Conservation (phyloP, 2,113 vertebrate genomes). For the Tupaia tana region DNA sequence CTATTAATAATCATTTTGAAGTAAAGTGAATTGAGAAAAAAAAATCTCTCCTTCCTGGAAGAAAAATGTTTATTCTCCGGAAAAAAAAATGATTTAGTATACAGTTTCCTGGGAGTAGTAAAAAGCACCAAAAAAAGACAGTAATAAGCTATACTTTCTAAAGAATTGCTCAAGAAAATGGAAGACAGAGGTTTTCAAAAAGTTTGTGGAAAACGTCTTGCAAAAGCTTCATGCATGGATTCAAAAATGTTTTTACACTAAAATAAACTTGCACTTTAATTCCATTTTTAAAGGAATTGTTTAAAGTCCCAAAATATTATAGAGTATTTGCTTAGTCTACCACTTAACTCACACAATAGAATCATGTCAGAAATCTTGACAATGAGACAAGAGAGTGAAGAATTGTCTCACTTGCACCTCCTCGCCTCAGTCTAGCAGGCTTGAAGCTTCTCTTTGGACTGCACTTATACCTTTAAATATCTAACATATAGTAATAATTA, state of each 20-base stretch:
- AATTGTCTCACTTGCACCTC: neutral
- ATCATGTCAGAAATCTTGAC: neutral
- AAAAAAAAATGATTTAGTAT: slow-evolving; percentile 37
- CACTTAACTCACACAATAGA: neutral
- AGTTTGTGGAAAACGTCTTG: too few relatives aligned
- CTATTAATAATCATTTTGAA: slow-evolving; percentile 4
- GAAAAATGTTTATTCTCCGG: slow-evolving; percentile 25
- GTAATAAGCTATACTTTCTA: slow-evolving; percentile 18
- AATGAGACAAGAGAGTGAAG: neutral
- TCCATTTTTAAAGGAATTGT: neutral
- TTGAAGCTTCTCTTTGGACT: neutral
- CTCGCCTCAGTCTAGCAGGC: neutral
- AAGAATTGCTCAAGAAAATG: neutral
- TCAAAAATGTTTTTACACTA: too few relatives aligned
- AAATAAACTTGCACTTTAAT: too few relatives aligned
- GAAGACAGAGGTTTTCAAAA: too few relatives aligned
- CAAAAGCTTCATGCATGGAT: too few relatives aligned
- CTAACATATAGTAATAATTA: neutral
- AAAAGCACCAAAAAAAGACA: neutral
- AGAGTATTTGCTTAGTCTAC: neutral
- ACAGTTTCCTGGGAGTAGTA: neutral
- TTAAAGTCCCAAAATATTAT: neutral
- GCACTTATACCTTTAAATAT: neutral
- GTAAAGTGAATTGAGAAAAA: neutral
- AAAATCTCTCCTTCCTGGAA: neutral